Conservation (phyloP, 2,113 vertebrate genomes). For the Leptocoma aspasia region DNA sequence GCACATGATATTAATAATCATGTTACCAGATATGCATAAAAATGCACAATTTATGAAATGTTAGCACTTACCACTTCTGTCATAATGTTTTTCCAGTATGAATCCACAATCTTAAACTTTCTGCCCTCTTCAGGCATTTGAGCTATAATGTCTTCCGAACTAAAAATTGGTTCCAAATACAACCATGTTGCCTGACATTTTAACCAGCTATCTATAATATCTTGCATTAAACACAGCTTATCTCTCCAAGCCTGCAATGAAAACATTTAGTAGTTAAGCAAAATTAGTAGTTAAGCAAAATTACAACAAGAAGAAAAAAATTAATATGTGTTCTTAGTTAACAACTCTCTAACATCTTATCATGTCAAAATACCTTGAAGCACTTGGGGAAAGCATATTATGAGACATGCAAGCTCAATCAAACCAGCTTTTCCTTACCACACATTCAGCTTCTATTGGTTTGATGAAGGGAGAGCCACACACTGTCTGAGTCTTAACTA, state of each 20-base stretch:
- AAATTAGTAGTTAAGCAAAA: background rate
- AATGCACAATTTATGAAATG: background rate
- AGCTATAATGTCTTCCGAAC: slow-evolving; percentile 88
- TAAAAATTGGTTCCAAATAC: slow-evolving; percentile 93
- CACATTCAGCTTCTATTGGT: slow-evolving; percentile 84
- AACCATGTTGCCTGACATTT: slow-evolving; percentile 89
- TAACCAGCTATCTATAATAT: slow-evolving; percentile 85
- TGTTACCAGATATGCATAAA: background rate
- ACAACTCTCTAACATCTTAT: background rate
- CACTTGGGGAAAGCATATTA: background rate
- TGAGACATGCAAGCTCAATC: background rate
- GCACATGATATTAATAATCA: background rate
- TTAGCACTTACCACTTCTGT: slow-evolving; percentile 75
- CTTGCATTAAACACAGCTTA: slow-evolving; percentile 83
- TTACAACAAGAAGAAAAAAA: background rate
- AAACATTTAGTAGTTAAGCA: background rate
- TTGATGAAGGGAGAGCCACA: slow-evolving; percentile 89
- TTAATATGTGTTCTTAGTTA: background rate
- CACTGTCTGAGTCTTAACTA: slow-evolving; percentile 91
- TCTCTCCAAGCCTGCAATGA: slow-evolving; percentile 83
- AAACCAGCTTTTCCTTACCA: slow-evolving; percentile 73
- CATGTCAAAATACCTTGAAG: background rate
- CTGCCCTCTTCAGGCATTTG: slow-evolving; percentile 93
- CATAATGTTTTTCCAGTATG: slow-evolving; percentile 85
- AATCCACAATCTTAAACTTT: slow-evolving; percentile 86